phyloP scores from a whole-genome alignment of 2,888 invertebrate genomes.

The Tupiocoris notatus region DNA sequence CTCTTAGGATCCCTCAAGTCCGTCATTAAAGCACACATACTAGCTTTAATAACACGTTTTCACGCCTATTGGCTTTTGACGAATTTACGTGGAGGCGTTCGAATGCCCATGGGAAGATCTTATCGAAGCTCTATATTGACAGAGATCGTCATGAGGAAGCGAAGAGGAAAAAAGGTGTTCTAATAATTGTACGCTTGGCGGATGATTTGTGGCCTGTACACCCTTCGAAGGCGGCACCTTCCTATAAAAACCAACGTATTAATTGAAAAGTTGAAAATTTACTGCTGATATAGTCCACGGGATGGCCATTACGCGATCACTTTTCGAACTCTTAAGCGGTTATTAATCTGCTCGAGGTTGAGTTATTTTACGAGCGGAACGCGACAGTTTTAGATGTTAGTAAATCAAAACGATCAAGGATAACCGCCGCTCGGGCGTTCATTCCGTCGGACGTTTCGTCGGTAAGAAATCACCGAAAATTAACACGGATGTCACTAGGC shows the following conservation, averaged over 20 bases:
- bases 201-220: slow-evolving; percentile 23
- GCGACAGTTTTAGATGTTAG: slow-evolving; percentile 11
- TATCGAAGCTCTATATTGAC: slow-evolving; percentile 17
- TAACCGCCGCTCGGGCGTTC: too few relatives aligned
- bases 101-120: slow-evolving; percentile 12
- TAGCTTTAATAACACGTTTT: slow-evolving; percentile 16
- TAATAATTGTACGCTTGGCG: slow-evolving; percentile 13
- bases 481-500: background rate
- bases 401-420: too few relatives aligned
- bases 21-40: slow-evolving; percentile 1
- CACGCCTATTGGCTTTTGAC: slow-evolving; percentile 4
- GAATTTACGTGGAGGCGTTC: slow-evolving; percentile 14
- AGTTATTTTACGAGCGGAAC: slow-evolving; percentile 1
- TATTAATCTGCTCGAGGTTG: slow-evolving; percentile 6
- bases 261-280: slow-evolving; percentile 20
- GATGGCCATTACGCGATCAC: slow-evolving; percentile 13
- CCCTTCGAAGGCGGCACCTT: background rate
- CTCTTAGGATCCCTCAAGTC: background rate
- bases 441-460: too few relatives aligned
- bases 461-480: slow-evolving; percentile 6
- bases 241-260: slow-evolving; percentile 26
- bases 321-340: slow-evolving; percentile 5
- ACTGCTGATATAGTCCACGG: slow-evolving; percentile 12
- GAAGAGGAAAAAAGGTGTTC: slow-evolving; percentile 17
- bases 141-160: slow-evolving; percentile 5